A percentile compares a stretch with the other conserved stretches of the same genome.
These are phyloP conservation scores for Bombyx mandarina DNA, from an alignment of 1,140 invertebrate genomes.

Conservation along the genomic window DNA sequence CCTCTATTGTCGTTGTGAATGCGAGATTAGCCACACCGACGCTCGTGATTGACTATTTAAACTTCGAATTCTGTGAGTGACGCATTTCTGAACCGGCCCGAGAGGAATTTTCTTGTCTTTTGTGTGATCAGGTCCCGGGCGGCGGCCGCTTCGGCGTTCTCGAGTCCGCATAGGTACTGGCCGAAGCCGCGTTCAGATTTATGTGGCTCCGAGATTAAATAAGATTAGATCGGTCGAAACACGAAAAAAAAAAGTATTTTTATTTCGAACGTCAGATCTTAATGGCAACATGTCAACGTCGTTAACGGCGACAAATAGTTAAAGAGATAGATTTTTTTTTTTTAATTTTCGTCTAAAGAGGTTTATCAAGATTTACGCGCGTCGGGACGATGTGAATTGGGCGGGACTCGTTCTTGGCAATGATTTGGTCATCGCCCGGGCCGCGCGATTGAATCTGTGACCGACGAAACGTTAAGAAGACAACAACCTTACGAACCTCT, in stretches of 20 bases:
- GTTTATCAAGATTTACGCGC: conserved; percentile 37
- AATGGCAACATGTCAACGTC: conserved; percentile 14
- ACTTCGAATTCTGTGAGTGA: conserved; percentile 43
- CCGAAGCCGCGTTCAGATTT: conserved; percentile 6
- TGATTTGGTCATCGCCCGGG: conserved; percentile 59
- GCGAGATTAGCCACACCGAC: conserved; percentile 59
- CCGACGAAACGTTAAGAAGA: conserved; percentile 14
- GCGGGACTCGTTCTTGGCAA: conserved; percentile 45
- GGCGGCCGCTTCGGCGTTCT: conserved; percentile 9
- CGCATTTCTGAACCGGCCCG: conserved; percentile 32
- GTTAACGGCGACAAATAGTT: conserved; percentile 19
- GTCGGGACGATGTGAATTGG: conserved; percentile 22
- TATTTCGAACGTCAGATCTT: conserved; percentile 8
- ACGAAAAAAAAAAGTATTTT: conserved; percentile 3
- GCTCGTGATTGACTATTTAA: conserved; percentile 67
- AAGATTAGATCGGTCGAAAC: conserved; percentile 7
- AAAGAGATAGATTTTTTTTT: conserved; percentile 9
- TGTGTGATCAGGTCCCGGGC: conserved; percentile 9
- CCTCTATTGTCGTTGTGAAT: conserved; percentile 60
- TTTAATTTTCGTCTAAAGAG: conserved; percentile 15
- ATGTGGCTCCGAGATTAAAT: conserved; percentile 3
- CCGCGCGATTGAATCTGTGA: conserved; percentile 14
- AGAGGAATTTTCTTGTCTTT: conserved; percentile 19
- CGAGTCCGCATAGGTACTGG: not conserved
- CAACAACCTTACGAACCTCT: conserved; percentile 15